Evolutionary conservation across 2,888 invertebrate genomes (phyloP).

Genomic region (Drosophila infuscata): DNA sequence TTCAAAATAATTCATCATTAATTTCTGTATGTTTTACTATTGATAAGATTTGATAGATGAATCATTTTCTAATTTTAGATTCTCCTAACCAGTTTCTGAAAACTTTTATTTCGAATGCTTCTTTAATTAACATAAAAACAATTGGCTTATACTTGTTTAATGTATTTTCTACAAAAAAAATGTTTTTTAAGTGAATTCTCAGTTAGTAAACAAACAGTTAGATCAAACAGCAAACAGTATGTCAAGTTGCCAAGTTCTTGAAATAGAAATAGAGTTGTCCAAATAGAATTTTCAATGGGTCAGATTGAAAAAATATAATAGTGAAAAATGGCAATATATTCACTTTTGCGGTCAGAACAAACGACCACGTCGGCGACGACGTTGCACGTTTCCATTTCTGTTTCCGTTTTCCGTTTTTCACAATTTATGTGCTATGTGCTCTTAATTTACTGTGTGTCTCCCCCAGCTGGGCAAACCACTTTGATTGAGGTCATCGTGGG

Average conservation of each 20-base stretch:
- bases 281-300: constrained; percentile 18
- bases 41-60: background rate
- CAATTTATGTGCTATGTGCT: constrained; percentile 54
- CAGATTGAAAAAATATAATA: constrained; percentile 1
- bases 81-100: background rate
- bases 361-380: constrained; percentile 49
- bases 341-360: constrained; percentile 38
- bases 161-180: background rate
- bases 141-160: background rate
- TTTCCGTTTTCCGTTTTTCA: constrained; percentile 55
- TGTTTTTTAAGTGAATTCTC: background rate
- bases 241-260: constrained; percentile 32
- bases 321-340: constrained; percentile 38
- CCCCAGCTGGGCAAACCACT: constrained; percentile 21
- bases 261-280: constrained; percentile 32
- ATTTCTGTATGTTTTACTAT: background rate
- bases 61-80: background rate
- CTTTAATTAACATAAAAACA: background rate
- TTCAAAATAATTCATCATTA: background rate
- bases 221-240: constrained; percentile 1
- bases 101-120: background rate
- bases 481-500: constrained; percentile 58
- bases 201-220: background rate
- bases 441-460: constrained; percentile 42
- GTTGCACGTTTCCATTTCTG: constrained; percentile 71